phyloP scores from a whole-genome alignment of 2,113 vertebrate species.

The Podocnemis expansa region DNA sequence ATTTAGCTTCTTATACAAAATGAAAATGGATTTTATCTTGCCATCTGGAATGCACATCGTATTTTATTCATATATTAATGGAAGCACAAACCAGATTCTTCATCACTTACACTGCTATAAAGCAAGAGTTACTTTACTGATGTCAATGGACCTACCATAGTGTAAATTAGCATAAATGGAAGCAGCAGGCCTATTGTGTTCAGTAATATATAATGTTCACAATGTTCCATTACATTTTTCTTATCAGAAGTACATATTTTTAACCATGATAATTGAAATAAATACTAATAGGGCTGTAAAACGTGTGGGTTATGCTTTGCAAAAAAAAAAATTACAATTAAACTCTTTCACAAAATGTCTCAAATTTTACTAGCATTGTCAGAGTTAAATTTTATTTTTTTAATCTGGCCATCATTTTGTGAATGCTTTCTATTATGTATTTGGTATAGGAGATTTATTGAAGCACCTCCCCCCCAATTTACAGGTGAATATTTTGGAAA shows the following conservation, averaged over 20 bases:
- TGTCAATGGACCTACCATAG: not conserved
- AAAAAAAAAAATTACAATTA: not conserved
- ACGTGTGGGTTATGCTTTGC: not conserved
- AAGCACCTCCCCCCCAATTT: not conserved
- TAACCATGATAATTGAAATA: not conserved
- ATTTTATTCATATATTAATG: not conserved
- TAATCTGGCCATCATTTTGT: not conserved
- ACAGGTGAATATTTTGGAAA: not conserved
- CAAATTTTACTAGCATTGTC: not conserved
- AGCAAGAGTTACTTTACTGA: not conserved
- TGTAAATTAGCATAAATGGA: slow-evolving; percentile 12
- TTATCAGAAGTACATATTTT: not conserved
- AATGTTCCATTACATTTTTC: not conserved
- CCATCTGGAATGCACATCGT: rapidly evolving
- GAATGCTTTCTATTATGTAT: not conserved
- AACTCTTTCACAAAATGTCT: not conserved
- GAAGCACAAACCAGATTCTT: not conserved
- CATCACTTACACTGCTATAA: not conserved
- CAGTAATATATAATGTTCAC: not conserved
- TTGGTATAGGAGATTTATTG: not conserved
- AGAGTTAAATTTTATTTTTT: not conserved
- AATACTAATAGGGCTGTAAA: not conserved
- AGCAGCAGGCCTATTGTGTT: not conserved
- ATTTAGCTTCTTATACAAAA: slow-evolving; percentile 21
- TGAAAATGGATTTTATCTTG: slow-evolving; percentile 46